Evolutionary conservation across 2,113 vertebrate genomes (phyloP).

Genomic region (Cromileptes altivelis): DNA sequence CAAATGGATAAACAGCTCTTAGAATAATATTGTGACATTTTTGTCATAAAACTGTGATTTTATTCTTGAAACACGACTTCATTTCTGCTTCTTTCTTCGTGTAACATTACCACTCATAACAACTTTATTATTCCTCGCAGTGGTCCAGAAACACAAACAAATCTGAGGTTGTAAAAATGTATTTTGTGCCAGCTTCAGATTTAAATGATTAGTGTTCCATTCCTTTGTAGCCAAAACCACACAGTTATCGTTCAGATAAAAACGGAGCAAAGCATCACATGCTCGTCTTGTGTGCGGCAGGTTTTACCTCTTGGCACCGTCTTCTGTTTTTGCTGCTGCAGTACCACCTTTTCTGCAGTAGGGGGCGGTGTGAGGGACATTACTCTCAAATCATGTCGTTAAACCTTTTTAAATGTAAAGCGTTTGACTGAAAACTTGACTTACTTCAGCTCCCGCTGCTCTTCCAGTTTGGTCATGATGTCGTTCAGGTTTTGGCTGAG

Average conservation of each 20-base stretch:
- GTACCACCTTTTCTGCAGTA: slow-evolving; percentile 77
- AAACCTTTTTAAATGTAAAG: background rate
- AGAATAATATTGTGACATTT: no score
- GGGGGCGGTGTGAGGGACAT: slow-evolving; percentile 38
- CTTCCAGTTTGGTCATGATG: slow-evolving; percentile 93
- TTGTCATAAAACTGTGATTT: no score
- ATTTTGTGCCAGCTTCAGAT: no score
- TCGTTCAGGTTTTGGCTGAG: slow-evolving; percentile 94
- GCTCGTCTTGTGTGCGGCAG: background rate
- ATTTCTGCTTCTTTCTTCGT: no score
- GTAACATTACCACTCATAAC: no score
- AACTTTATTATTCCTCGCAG: no score
- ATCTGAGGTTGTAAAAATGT: background rate
- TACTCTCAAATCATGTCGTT: background rate
- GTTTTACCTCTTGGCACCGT: slow-evolving; percentile 71
- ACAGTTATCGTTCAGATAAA: background rate
- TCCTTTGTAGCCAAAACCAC: background rate
- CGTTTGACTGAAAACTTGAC: slow-evolving; percentile 14
- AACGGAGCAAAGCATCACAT: background rate
- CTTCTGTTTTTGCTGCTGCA: slow-evolving; percentile 61
- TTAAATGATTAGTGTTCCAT: background rate
- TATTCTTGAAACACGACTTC: no score
- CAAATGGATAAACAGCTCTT: no score
- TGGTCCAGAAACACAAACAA: background rate
- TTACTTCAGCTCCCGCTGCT: slow-evolving; percentile 86